These are phyloP conservation scores for Nyctibius grandis DNA, from an alignment of 2,797 vertebrate species.

Conservation along the genomic window DNA sequence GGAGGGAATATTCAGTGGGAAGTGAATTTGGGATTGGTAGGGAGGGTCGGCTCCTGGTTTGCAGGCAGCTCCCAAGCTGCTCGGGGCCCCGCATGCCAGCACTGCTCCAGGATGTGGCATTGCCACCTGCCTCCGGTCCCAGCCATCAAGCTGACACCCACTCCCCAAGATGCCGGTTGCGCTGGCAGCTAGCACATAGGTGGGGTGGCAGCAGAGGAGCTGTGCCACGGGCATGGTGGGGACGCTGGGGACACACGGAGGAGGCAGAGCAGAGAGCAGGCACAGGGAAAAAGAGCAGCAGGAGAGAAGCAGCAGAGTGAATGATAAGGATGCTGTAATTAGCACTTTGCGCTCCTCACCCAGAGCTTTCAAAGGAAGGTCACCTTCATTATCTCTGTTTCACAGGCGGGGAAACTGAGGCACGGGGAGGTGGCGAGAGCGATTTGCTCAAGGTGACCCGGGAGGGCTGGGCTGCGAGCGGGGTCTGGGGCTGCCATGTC, in stretches of 20 bases:
- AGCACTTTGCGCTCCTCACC: fast-evolving
- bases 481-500: not conserved
- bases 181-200: not conserved
- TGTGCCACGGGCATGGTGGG: fast-evolving
- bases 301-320: not conserved
- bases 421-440: fast-evolving
- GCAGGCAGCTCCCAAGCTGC: not conserved
- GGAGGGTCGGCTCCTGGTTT: not conserved
- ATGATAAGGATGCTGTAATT: not conserved
- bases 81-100: fast-evolving
- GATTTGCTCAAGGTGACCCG: not conserved
- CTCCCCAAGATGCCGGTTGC: not conserved
- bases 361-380: not conserved
- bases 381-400: conserved; percentile 31
- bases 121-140: not conserved
- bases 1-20: not conserved
- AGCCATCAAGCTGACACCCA: fast-evolving
- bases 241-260: not conserved
- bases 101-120: not conserved
- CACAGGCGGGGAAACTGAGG: conserved; percentile 1
- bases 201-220: not conserved
- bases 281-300: not conserved
- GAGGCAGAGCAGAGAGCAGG: not conserved
- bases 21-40: not conserved
- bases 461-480: not conserved